A percentile compares a stretch with the other conserved stretches of the same genome.
Evolutionary conservation across 2,113 vertebrate genomes (phyloP).

Genomic region (Boulengeromyrus knoepffleri): DNA sequence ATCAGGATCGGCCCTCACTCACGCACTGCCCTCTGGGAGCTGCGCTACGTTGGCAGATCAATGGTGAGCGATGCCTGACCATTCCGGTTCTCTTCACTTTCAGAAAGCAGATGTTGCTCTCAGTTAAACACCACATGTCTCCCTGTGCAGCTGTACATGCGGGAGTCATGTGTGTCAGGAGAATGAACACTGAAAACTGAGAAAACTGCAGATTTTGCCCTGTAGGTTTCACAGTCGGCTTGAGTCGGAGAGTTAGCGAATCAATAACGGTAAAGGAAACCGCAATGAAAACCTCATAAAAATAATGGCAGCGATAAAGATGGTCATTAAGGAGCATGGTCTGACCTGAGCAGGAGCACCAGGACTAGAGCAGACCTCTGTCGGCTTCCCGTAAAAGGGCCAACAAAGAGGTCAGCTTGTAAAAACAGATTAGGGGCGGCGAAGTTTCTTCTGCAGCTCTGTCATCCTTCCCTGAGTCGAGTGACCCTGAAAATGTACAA

Average conservation of each 20-base stretch:
- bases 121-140: background rate
- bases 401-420: background rate
- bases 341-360: background rate
- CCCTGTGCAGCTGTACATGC: background rate
- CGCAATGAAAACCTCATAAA: background rate
- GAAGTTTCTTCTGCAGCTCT: background rate
- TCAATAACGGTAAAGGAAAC: background rate
- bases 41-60: background rate
- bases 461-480: background rate
- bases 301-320: constrained; percentile 5
- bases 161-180: background rate
- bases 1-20: background rate
- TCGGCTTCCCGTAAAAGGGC: background rate
- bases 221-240: background rate
- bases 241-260: background rate
- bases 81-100: background rate
- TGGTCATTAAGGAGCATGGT: background rate
- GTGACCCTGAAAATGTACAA: background rate
- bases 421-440: background rate
- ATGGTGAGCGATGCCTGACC: background rate
- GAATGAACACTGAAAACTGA: background rate
- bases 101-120: background rate
- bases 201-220: background rate
- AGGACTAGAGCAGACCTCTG: background rate
- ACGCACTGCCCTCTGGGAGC: background rate